Conservation (phyloP, 1,140 invertebrate species). For the Steinernema khuongi region DNA sequence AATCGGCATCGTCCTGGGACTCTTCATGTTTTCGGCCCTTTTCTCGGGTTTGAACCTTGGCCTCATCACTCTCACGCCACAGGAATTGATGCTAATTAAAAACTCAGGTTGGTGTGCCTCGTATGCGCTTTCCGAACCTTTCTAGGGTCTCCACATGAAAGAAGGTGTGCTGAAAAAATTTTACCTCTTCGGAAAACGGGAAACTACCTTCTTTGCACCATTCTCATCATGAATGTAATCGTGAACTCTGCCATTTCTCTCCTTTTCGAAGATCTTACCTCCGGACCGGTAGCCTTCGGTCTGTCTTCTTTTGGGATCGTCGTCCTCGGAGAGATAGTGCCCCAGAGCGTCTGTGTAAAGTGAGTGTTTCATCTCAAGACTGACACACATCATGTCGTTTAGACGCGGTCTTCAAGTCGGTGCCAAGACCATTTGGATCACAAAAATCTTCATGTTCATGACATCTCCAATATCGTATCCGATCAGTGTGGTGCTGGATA, state of each 20-base stretch:
- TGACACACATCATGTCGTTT: conserved; percentile 18
- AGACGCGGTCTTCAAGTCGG: conserved; percentile 89
- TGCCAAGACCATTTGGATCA: conserved; percentile 85
- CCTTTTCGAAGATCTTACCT: conserved; percentile 59
- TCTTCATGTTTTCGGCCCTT: conserved; percentile 79
- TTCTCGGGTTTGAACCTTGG: conserved; percentile 94
- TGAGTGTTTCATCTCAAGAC: conserved; percentile 23
- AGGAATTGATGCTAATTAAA: conserved; percentile 50
- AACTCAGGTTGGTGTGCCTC: conserved; percentile 43
- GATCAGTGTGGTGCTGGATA: conserved; percentile 79
- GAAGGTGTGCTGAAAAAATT: conserved; percentile 48
- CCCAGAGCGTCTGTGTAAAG: conserved; percentile 63
- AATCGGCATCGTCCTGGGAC: conserved; percentile 61
- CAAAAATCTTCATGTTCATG: conserved; percentile 84
- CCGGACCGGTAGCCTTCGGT: conserved; percentile 61
- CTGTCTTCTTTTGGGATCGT: conserved; percentile 63
- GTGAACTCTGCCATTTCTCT: conserved; percentile 62
- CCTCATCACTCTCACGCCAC: conserved; percentile 76
- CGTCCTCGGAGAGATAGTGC: conserved; percentile 65
- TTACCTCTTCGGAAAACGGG: conserved; percentile 47
- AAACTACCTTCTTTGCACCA: conserved; percentile 55
- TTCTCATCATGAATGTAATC: conserved; percentile 62
- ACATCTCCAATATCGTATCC: conserved; percentile 90
- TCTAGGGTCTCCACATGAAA: conserved; percentile 48
- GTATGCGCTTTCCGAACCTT: conserved; percentile 22